These are phyloP conservation scores for Rana temporaria DNA, from an alignment of 2,113 vertebrate genomes.

Conservation along the genomic window DNA sequence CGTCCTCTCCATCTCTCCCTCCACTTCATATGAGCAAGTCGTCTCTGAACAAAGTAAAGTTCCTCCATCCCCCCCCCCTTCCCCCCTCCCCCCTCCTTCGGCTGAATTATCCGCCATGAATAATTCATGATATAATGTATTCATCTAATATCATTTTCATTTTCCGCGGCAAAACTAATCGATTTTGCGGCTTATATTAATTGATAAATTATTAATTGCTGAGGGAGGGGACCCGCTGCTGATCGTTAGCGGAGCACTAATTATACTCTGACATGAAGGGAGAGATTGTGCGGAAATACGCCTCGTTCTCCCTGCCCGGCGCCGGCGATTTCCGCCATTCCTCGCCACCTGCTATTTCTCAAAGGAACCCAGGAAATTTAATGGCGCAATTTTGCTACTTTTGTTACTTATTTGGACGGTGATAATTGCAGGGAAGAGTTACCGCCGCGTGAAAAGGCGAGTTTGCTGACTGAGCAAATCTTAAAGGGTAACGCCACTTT, in stretches of 20 bases:
- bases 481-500: too few species aligned
- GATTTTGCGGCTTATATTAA: constrained; percentile 9
- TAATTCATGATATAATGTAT: constrained; percentile 30
- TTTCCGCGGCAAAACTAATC: not conserved
- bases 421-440: too few species aligned
- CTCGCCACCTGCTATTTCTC: not conserved
- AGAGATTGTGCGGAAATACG: not conserved
- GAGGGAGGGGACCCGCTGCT: not conserved
- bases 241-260: constrained; percentile 6
- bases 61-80: too few species aligned
- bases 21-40: too few species aligned
- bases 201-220: constrained; percentile 40
- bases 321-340: not conserved
- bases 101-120: constrained; percentile 29
- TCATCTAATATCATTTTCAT: constrained; percentile 8
- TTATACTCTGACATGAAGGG: not conserved
- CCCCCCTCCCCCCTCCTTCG: not conserved
- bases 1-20: too few species aligned
- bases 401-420: too few species aligned
- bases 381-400: not conserved
- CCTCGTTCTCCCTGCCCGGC: too few species aligned
- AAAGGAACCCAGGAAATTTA: not conserved
- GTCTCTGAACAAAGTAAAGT: too few species aligned
- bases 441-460: too few species aligned
- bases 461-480: too few species aligned